Evolutionary conservation across 1,140 invertebrate species (phyloP).

Genomic region (Cyclargus thomasi): DNA sequence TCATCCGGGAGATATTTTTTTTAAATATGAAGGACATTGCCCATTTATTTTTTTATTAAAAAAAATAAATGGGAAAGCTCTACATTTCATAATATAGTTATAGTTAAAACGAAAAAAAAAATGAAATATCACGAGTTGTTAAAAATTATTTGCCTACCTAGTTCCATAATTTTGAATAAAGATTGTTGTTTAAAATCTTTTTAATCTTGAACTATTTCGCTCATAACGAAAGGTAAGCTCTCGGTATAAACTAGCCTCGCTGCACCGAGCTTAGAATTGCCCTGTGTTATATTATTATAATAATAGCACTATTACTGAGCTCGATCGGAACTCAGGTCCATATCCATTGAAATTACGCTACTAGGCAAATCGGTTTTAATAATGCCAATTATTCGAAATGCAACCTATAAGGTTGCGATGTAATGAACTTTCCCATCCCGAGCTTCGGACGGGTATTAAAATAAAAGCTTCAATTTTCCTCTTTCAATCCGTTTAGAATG

Average conservation of each 20-base stretch:
- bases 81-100: no score
- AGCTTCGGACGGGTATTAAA: background rate
- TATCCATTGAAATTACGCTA: slow-evolving; percentile 9
- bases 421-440: background rate
- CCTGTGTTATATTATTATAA: slow-evolving; percentile 15
- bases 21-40: no score
- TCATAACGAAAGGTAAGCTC: background rate
- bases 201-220: background rate
- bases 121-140: no score
- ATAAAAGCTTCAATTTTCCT: background rate
- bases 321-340: background rate
- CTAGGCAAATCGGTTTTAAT: slow-evolving; percentile 9
- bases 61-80: no score
- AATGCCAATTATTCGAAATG: background rate
- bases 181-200: background rate
- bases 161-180: background rate
- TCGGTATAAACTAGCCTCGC: slow-evolving; percentile 1
- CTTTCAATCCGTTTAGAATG: no score
- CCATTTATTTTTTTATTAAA: no score
- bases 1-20: no score
- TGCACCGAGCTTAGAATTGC: slow-evolving; percentile 1
- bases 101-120: no score
- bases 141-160: no score
- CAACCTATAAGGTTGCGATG: background rate
- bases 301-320: slow-evolving; percentile 11